A percentile compares a stretch with the other conserved stretches of the same genome.
phyloP scores from a whole-genome alignment of 2,113 vertebrate species.

The Hypocryptadius cinnamomeus region DNA sequence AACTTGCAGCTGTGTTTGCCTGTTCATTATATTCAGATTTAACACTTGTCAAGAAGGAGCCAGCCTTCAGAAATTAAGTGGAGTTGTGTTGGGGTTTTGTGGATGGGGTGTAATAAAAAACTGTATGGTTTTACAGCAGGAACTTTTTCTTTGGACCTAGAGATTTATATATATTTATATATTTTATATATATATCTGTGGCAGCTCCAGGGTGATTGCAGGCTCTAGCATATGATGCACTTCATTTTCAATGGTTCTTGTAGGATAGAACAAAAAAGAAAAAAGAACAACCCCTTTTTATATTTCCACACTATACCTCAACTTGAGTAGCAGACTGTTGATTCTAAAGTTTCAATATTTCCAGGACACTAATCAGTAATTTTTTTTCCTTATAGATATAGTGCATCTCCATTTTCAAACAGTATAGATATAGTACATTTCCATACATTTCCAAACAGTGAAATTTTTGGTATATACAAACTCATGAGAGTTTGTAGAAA shows the following conservation, averaged over 20 bases:
- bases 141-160: not conserved
- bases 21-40: not conserved
- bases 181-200: not conserved
- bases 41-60: not conserved
- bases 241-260: not conserved
- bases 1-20: not conserved
- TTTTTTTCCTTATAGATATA: not conserved
- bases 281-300: not conserved
- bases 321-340: not conserved
- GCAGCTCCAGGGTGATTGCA: not conserved
- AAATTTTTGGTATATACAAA: not conserved
- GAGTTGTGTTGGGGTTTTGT: not conserved
- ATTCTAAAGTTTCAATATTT: not conserved
- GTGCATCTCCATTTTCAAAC: not conserved
- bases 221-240: accelerated
- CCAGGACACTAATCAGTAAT: not conserved
- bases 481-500: too few species aligned
- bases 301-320: not conserved
- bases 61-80: not conserved
- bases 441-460: not conserved
- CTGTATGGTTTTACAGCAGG: not conserved
- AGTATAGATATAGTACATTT: too few species aligned
- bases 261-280: not conserved
- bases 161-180: not conserved
- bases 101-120: not conserved